A percentile compares a stretch with the other conserved stretches of the same genome.
phyloP scores from a whole-genome alignment of 2,113 vertebrate genomes.

The Sorex fumeus region DNA sequence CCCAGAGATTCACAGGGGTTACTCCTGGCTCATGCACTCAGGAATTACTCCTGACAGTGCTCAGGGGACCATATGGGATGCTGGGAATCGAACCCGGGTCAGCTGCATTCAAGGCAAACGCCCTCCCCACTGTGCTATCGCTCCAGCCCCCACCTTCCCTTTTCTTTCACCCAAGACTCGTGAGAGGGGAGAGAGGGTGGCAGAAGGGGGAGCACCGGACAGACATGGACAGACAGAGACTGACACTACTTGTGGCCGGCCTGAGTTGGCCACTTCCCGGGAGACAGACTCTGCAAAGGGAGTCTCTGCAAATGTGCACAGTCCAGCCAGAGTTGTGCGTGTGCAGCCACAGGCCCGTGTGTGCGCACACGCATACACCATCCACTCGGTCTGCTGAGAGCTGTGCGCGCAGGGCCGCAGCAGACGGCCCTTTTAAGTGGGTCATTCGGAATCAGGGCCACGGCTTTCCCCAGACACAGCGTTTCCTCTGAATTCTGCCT shows the following conservation, averaged over 20 bases:
- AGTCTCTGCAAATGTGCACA: background rate
- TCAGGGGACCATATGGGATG: too few relatives aligned
- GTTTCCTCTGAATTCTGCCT: slow-evolving; percentile 70
- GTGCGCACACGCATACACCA: background rate
- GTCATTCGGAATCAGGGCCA: slow-evolving; percentile 73
- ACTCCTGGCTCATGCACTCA: too few relatives aligned
- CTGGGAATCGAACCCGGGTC: too few relatives aligned
- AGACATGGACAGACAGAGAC: background rate
- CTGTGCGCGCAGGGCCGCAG: background rate
- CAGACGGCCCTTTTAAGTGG: slow-evolving; percentile 76
- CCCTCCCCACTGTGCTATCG: too few relatives aligned
- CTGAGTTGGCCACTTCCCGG: slow-evolving; percentile 24
- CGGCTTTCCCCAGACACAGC: slow-evolving; percentile 77
- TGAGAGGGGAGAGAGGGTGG: background rate
- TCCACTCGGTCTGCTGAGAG: background rate
- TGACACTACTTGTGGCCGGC: background rate
- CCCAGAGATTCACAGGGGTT: too few relatives aligned
- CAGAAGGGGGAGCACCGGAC: background rate
- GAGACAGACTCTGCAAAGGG: background rate
- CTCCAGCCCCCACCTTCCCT: background rate
- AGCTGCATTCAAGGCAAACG: too few relatives aligned
- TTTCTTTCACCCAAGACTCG: background rate
- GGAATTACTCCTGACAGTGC: too few relatives aligned
- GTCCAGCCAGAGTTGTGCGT: background rate
- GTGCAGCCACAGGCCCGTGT: rapidly evolving